phyloP scores from a whole-genome alignment of 2,888 invertebrate genomes.

The Nipponacmea schrenckii region DNA sequence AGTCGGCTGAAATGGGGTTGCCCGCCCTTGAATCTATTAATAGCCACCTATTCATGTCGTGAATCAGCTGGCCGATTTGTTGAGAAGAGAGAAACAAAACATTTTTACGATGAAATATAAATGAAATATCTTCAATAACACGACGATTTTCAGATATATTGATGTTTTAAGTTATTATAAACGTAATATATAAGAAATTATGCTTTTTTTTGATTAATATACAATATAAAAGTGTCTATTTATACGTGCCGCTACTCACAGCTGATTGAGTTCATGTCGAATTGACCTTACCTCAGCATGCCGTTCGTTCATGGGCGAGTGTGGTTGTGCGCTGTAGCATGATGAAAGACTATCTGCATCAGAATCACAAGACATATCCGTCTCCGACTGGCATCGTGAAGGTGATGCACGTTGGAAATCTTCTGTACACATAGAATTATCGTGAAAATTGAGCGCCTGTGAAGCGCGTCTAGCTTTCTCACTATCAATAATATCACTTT shows the following conservation, averaged over 20 bases:
- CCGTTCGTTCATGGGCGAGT: background rate
- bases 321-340: background rate
- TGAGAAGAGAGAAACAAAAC: background rate
- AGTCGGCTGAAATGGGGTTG: background rate
- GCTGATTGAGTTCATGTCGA: conserved; percentile 21
- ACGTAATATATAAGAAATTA: too few relatives aligned
- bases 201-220: too few relatives aligned
- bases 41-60: background rate
- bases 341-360: conserved; percentile 1
- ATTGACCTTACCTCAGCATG: conserved; percentile 12
- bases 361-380: conserved; percentile 3
- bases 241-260: conserved; percentile 15
- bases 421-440: background rate
- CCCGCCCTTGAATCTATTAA: background rate
- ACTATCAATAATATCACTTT: background rate
- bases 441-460: background rate
- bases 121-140: too few relatives aligned
- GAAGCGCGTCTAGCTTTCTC: background rate
- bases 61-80: conserved; percentile 7
- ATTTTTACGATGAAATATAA: too few relatives aligned
- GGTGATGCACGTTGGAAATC: background rate
- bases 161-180: too few relatives aligned
- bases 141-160: too few relatives aligned
- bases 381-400: background rate
- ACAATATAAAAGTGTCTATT: background rate